Evolutionary conservation across 2,113 vertebrate species (phyloP).

Genomic region (Malurus elegans): DNA sequence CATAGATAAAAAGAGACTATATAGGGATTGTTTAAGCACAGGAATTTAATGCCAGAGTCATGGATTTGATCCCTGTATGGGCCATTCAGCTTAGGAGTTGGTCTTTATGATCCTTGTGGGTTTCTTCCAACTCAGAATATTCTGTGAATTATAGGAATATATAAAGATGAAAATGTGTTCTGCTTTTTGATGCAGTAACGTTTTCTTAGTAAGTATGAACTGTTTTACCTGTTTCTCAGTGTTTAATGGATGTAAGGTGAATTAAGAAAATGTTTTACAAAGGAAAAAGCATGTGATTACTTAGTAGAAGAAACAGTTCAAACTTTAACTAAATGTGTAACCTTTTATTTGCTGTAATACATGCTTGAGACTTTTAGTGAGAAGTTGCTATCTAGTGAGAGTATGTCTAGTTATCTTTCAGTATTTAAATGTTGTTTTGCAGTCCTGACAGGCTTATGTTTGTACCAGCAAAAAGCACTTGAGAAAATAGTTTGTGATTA

Average conservation of each 20-base stretch:
- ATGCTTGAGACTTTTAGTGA: not conserved
- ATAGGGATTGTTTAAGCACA: not conserved
- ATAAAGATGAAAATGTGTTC: not conserved
- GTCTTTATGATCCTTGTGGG: not conserved
- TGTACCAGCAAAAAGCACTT: not conserved
- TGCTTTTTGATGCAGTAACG: not conserved
- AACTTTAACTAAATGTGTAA: not conserved
- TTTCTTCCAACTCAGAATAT: not conserved
- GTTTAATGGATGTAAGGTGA: not conserved
- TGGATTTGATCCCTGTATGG: accelerated
- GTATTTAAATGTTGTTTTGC: not conserved
- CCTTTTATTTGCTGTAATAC: not conserved
- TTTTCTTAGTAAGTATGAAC: not conserved
- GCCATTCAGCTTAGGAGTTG: not conserved
- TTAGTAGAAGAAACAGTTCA: not conserved
- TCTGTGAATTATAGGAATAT: not conserved
- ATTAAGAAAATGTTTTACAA: not conserved
- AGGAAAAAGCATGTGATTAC: not conserved
- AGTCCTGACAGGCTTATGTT: not conserved
- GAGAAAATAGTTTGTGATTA: not conserved
- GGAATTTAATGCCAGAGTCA: not conserved
- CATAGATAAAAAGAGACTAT: not conserved
- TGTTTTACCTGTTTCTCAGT: not conserved
- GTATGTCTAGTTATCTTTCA: not conserved
- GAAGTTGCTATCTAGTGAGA: not conserved